phyloP scores from a whole-genome alignment of 1,140 invertebrate species.

The Tetragnatha versicolor region DNA sequence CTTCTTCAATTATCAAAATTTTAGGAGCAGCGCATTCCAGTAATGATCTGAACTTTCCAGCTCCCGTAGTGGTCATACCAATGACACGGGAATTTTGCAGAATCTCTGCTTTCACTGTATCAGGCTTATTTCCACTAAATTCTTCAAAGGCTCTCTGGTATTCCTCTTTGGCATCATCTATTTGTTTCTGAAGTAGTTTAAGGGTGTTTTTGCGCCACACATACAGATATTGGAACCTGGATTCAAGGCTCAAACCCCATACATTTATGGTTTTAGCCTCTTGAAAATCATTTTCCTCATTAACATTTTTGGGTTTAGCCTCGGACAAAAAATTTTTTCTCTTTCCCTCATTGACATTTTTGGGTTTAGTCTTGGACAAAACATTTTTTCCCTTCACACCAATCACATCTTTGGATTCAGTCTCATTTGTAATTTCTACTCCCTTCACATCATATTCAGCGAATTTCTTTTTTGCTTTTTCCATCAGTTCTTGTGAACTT shows the following conservation, averaged over 20 bases:
- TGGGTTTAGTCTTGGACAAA: no score
- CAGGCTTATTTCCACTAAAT: not conserved
- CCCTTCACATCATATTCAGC: not conserved
- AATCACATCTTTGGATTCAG: no score
- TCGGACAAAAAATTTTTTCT: no score
- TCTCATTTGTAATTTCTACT: not conserved
- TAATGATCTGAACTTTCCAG: constrained; percentile 72
- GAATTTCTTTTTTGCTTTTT: not conserved
- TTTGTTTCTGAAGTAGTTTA: not conserved
- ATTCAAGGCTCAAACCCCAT: constrained; percentile 4
- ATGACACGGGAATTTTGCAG: constrained; percentile 64
- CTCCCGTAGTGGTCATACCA: constrained; percentile 80
- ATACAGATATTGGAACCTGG: constrained; percentile 21
- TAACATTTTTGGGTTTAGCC: no score
- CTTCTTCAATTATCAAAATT: constrained; percentile 81
- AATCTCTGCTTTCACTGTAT: not conserved
- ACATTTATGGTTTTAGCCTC: not conserved
- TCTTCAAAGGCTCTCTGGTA: not conserved
- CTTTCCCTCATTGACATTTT: no score
- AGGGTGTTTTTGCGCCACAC: constrained; percentile 14
- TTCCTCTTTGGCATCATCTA: not conserved
- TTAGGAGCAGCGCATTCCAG: constrained; percentile 70
- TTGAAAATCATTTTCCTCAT: no score
- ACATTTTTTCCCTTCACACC: no score
- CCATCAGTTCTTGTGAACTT: not conserved